Base-by-base conservation (phyloP, 1,140 invertebrate species). In the Hydropsyche tenuis region DNA sequence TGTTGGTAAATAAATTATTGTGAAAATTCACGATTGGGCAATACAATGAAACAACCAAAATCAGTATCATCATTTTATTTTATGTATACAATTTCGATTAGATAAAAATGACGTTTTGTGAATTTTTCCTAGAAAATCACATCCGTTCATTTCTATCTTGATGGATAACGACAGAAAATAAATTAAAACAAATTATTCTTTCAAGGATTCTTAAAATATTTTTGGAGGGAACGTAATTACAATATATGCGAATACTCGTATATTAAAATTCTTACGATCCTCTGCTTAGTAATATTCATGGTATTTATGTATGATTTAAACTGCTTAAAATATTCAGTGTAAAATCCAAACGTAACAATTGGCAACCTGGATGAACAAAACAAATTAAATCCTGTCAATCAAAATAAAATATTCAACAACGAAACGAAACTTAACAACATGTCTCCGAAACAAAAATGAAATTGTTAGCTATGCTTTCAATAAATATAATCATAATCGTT, bases 31-130 rank as follows among this genome's bases (percentile, higher is more conserved):
- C 42, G 30, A 45, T 23, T 65, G 14, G 63, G n/a, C 27, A 5
- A 9, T 37, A 65, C 11, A 65, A 63, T 37, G 27, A 45, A 65
- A 46, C 5, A 66, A 43, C n/a, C 27, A 66, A 66, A 66, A n/a
- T 27, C 4, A 20, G 16, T 68, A 16, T 68, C 46, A 51, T 68
- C 46, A 48, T 68, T 51, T 48, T 43, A 42, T 68, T 68, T 68
- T 68, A 68, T 68, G 65, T 68, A 68, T 68, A 68, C 65, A 68
- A 68, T 68, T 65, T 68, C 43, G 45, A 68, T 48, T 48, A 68
- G 23, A 68, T 68, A 68, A 25, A 68, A 68, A 68, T 42, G 45
- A 68, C 23, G 6, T 68, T 48, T 3, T 62, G 23, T 68, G 65
- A 11, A n/a, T 68, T 48, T 37, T 18, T 68, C 16, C 43, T 48